These are phyloP conservation scores for Malurus alboscapulatus DNA, from an alignment of 2,113 vertebrate genomes.

Conservation along the genomic window DNA sequence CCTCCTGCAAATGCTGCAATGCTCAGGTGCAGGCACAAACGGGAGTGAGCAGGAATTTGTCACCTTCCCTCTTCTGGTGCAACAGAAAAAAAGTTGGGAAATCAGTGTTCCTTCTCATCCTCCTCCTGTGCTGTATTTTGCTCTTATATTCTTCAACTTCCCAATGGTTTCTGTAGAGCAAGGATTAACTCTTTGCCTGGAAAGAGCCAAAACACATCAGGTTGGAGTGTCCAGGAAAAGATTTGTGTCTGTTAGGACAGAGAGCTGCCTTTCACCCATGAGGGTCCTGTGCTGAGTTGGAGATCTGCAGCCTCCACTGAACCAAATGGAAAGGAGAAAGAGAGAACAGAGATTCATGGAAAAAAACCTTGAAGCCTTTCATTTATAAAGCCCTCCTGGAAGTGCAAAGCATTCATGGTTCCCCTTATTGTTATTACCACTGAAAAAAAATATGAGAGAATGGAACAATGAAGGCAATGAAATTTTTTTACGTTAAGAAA, in stretches of 20 bases:
- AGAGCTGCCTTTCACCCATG: background rate
- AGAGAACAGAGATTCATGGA: rapidly evolving
- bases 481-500: background rate
- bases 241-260: background rate
- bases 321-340: background rate
- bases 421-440: background rate
- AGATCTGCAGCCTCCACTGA: background rate
- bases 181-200: background rate
- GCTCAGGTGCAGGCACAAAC: background rate
- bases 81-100: background rate
- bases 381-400: background rate
- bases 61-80: background rate
- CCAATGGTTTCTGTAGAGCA: background rate
- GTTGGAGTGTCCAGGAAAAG: background rate
- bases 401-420: background rate
- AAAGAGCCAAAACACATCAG: background rate
- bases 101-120: background rate
- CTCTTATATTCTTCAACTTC: background rate
- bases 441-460: background rate
- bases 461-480: background rate
- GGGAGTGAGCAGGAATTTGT: background rate
- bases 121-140: background rate
- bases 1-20: background rate
- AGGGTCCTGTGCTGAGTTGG: background rate
- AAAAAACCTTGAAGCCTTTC: background rate